Evolutionary conservation across 2,888 invertebrate species (phyloP).

Genomic region (Zygaena filipendulae): DNA sequence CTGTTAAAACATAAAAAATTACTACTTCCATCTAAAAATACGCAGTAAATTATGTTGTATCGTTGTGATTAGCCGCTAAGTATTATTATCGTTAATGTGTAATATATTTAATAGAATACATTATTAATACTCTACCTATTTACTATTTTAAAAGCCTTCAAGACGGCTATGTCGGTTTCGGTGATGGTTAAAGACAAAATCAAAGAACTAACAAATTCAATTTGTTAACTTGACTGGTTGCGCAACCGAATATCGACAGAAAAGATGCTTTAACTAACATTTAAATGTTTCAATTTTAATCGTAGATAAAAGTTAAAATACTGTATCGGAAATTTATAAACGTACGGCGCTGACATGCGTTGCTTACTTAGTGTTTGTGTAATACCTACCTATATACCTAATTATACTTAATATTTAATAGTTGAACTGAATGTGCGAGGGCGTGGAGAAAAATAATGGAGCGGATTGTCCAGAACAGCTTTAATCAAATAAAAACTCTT

Average conservation of each 20-base stretch:
- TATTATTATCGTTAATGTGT: slow-evolving; percentile 30
- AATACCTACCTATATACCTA: slow-evolving; percentile 12
- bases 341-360: background rate
- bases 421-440: too few species aligned
- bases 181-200: slow-evolving; percentile 20
- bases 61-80: slow-evolving; percentile 63
- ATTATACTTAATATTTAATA: too few species aligned
- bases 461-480: too few species aligned
- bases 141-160: slow-evolving; percentile 53
- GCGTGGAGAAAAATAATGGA: too few species aligned
- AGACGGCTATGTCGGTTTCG: slow-evolving; percentile 54
- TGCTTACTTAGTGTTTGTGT: background rate
- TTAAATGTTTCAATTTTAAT: slow-evolving; percentile 59
- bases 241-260: slow-evolving; percentile 40
- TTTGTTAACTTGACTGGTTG: slow-evolving; percentile 6
- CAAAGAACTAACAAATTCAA: slow-evolving; percentile 1
- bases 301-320: too few species aligned
- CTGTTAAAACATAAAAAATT: too few species aligned
- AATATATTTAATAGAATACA: slow-evolving; percentile 29
- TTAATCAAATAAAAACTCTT: too few species aligned
- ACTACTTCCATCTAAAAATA: too few species aligned
- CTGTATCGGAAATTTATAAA: slow-evolving; percentile 33
- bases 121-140: too few species aligned
- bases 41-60: too few species aligned
- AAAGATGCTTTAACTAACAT: slow-evolving; percentile 63